Evolutionary conservation across 2,113 vertebrate species (phyloP).

Genomic region (Sula dactylatra): DNA sequence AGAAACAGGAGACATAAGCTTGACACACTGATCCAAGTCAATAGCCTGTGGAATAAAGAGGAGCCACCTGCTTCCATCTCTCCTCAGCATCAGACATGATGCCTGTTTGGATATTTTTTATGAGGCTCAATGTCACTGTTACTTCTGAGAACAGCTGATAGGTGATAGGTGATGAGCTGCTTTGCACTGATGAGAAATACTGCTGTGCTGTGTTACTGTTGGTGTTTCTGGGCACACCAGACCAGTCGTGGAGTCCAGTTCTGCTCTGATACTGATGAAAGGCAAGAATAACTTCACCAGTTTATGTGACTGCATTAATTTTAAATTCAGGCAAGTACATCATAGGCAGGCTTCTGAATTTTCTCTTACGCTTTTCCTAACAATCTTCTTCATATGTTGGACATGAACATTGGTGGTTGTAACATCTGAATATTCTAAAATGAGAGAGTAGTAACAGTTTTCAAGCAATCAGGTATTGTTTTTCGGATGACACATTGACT

Average conservation of each 20-base stretch:
- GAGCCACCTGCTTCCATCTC: not conserved
- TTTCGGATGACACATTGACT: not conserved
- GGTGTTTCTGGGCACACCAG: not conserved
- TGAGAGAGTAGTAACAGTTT: not conserved
- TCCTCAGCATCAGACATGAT: not conserved
- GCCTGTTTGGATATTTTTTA: not conserved
- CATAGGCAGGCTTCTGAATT: not conserved
- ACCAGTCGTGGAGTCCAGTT: not conserved
- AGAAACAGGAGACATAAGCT: not conserved
- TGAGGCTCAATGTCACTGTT: not conserved
- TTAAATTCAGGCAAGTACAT: not conserved
- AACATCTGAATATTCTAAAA: not conserved
- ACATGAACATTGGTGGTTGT: not conserved
- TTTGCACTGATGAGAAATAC: not conserved
- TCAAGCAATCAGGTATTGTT: not conserved
- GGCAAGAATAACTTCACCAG: not conserved
- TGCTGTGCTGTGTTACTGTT: not conserved
- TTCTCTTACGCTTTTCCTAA: not conserved
- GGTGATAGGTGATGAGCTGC: not conserved
- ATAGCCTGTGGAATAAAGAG: not conserved
- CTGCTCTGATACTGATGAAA: not conserved
- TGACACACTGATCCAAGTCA: not conserved
- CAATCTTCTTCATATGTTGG: not conserved
- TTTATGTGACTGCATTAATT: not conserved
- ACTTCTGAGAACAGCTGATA: not conserved